Evolutionary conservation across 1,140 invertebrate species (phyloP).

Genomic region (Hydropsyche tenuis): DNA sequence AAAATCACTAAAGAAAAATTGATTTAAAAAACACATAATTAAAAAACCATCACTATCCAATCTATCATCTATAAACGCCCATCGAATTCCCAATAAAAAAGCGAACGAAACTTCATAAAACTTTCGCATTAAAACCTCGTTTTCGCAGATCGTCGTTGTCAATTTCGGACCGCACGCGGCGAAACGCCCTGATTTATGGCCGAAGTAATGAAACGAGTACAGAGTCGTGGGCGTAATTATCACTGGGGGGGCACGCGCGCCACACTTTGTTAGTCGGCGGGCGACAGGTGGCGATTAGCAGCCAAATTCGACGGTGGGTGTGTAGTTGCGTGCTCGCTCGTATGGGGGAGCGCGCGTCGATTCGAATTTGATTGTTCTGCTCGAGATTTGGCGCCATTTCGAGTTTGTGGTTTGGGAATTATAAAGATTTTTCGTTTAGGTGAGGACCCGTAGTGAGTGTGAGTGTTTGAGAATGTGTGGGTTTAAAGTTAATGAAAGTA

Average conservation of each 20-base stretch:
- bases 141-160: constrained; percentile 3
- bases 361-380: not conserved
- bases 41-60: too few species aligned
- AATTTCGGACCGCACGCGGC: constrained; percentile 3
- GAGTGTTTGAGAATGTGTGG: not conserved
- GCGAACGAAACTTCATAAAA: too few species aligned
- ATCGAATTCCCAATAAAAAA: too few species aligned
- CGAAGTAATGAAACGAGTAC: constrained; percentile 10
- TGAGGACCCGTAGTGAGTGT: not conserved
- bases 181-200: not conserved
- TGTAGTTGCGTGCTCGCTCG: not conserved
- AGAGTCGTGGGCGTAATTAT: not conserved
- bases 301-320: constrained; percentile 12
- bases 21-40: too few species aligned
- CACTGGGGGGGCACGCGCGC: not conserved
- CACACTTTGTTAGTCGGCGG: not conserved
- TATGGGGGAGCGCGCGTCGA: not conserved
- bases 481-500: not conserved
- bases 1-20: too few species aligned
- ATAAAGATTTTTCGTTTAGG: not conserved
- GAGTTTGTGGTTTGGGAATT: too few species aligned
- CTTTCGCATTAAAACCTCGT: constrained; percentile 4
- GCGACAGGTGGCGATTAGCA: constrained; percentile 30
- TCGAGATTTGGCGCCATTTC: not conserved
- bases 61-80: too few species aligned